Evolutionary conservation across 2,113 vertebrate genomes (phyloP).

Genomic region (Vicugna pacos): DNA sequence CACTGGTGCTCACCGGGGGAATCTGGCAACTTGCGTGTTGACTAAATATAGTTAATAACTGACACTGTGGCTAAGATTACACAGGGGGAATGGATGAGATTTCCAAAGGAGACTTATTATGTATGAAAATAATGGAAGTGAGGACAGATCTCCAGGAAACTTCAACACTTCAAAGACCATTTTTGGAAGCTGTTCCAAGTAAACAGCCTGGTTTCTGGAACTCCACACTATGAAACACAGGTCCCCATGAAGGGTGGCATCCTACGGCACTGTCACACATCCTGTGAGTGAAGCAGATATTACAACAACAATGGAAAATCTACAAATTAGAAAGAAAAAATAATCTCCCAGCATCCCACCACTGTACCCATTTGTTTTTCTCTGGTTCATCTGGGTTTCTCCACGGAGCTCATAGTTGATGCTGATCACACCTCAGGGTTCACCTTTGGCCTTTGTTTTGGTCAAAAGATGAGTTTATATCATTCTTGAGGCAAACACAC

Average conservation of each 20-base stretch:
- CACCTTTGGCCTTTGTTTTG: not conserved
- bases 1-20: not conserved
- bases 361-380: not conserved
- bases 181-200: not conserved
- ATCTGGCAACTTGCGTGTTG: not conserved
- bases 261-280: not conserved
- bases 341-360: fast-evolving
- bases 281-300: not conserved
- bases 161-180: not conserved
- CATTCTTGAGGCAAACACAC: not conserved
- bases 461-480: not conserved
- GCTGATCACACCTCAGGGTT: not conserved
- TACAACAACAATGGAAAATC: not conserved
- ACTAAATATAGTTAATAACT: not conserved
- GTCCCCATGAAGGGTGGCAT: not conserved
- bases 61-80: not conserved
- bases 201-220: not conserved
- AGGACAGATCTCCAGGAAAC: not conserved
- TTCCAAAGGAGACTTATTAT: not conserved
- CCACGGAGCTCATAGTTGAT: not conserved
- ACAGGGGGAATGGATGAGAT: not conserved
- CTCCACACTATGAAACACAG: not conserved
- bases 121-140: not conserved
- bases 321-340: not conserved
- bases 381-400: not conserved